phyloP scores from a whole-genome alignment of 2,797 vertebrate species.

The Benthosema pterotum region DNA sequence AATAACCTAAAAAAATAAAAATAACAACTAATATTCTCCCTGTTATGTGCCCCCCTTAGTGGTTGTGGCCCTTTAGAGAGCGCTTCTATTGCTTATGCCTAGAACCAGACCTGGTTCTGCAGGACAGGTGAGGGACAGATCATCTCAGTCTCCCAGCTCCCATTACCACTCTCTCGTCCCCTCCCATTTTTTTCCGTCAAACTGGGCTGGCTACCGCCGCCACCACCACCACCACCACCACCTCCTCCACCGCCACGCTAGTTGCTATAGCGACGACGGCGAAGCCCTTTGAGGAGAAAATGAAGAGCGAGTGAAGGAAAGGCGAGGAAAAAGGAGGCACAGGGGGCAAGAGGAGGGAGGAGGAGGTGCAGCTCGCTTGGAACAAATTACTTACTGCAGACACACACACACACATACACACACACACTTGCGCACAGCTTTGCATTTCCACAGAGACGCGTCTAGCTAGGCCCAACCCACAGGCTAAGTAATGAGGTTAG shows the following conservation, averaged over 20 bases:
- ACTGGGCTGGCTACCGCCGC: conserved; percentile 42
- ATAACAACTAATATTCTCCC: no score
- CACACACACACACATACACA: neutral
- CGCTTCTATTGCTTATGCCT: no score
- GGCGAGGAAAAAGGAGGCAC: neutral
- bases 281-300: conserved; percentile 14
- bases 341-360: neutral
- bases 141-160: conserved; percentile 74
- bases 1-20: no score
- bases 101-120: no score
- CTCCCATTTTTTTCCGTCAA: conserved; percentile 26
- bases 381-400: conserved; percentile 31
- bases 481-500: conserved; percentile 10
- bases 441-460: neutral
- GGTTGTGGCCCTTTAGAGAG: no score
- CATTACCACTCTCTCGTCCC: conserved; percentile 50
- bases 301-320: neutral
- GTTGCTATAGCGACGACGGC: conserved; percentile 64
- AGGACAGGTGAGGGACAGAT: conserved; percentile 73
- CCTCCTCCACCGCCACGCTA: no score
- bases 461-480: neutral
- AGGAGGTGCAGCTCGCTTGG: conserved; percentile 13
- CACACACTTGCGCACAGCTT: neutral
- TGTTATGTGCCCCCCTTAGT: no score
- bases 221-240: no score